A percentile compares a stretch with the other conserved stretches of the same genome.
Evolutionary conservation across 2,797 vertebrate species (phyloP).

Genomic region (Syngnathus rostellatus): DNA sequence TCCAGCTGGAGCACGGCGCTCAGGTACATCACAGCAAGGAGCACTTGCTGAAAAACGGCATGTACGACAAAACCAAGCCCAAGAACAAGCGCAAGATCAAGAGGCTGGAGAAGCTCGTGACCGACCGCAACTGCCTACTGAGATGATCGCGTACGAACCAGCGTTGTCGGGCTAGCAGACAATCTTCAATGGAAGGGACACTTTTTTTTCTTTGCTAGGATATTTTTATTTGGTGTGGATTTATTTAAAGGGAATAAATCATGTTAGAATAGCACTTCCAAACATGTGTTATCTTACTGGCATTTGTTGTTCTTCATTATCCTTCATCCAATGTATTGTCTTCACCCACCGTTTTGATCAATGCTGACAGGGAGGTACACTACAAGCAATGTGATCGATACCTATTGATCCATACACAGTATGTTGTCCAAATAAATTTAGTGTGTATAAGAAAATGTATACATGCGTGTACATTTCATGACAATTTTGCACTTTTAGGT

Average conservation of each 20-base stretch:
- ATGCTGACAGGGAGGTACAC: no score
- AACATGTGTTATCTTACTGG: background rate
- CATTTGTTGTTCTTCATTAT: background rate
- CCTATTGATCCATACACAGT: no score
- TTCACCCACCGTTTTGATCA: no score
- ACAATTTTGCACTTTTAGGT: no score
- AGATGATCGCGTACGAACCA: conserved; percentile 41
- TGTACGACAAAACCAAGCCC: conserved; percentile 92
- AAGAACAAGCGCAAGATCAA: conserved; percentile 97
- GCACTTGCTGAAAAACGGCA: conserved; percentile 84
- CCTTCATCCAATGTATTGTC: no score
- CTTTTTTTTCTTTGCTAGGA: background rate
- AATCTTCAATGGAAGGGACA: background rate
- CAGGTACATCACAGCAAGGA: conserved; percentile 96
- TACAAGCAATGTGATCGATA: no score
- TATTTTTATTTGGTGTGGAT: conserved; percentile 14
- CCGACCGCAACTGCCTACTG: conserved; percentile 79
- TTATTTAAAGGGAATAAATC: conserved; percentile 27
- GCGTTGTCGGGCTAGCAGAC: background rate
- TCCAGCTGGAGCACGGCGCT: conserved; percentile 94
- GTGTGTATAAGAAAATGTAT: no score
- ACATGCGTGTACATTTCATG: no score
- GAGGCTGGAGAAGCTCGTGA: conserved; percentile 89
- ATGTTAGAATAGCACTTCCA: conserved; percentile 17
- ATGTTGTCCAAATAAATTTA: no score